Percentiles rank a stretch among this genome's conserved stretches.
Evolutionary conservation across 2,888 invertebrate species (phyloP).

Genomic region (Herminia tarsipennalis): DNA sequence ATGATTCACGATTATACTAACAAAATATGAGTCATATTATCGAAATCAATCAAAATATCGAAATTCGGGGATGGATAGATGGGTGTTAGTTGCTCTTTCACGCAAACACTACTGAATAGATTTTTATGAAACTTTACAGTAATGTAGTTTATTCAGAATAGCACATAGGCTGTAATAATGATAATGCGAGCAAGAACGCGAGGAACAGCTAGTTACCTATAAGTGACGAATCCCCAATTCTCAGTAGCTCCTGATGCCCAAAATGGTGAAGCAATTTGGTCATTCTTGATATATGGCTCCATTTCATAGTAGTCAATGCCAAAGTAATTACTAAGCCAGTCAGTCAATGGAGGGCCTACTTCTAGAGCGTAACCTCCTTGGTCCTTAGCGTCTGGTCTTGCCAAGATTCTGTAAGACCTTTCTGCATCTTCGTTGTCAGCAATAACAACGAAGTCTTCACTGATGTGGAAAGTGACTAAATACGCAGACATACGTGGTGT

Average conservation of each 20-base stretch:
- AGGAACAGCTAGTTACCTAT: conserved; percentile 59
- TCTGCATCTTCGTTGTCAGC: conserved; percentile 61
- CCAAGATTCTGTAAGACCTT: conserved; percentile 71
- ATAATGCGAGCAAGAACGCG: too few relatives aligned
- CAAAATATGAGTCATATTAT: too few relatives aligned
- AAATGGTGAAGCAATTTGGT: conserved; percentile 76
- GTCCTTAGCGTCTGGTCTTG: conserved; percentile 66
- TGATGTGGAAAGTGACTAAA: conserved; percentile 89
- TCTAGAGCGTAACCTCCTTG: conserved; percentile 77
- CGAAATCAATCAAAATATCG: too few relatives aligned
- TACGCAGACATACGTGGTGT: conserved; percentile 93
- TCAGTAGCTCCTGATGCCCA: conserved; percentile 83
- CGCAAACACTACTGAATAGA: too few relatives aligned
- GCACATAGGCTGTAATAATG: too few relatives aligned
- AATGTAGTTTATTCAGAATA: too few relatives aligned
- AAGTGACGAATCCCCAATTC: conserved; percentile 80
- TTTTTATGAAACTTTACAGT: too few relatives aligned
- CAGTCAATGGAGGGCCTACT: conserved; percentile 71
- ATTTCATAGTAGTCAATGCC: conserved; percentile 71
- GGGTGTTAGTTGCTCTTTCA: too few relatives aligned
- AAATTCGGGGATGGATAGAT: too few relatives aligned
- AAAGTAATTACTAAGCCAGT: conserved; percentile 72
- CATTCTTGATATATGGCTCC: conserved; percentile 71
- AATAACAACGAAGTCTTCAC: conserved; percentile 71
- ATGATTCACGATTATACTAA: too few relatives aligned